Percentiles rank a stretch among this genome's conserved stretches.
Evolutionary conservation across 2,888 invertebrate species (phyloP).

Genomic region (Zele albiditarsus): DNA sequence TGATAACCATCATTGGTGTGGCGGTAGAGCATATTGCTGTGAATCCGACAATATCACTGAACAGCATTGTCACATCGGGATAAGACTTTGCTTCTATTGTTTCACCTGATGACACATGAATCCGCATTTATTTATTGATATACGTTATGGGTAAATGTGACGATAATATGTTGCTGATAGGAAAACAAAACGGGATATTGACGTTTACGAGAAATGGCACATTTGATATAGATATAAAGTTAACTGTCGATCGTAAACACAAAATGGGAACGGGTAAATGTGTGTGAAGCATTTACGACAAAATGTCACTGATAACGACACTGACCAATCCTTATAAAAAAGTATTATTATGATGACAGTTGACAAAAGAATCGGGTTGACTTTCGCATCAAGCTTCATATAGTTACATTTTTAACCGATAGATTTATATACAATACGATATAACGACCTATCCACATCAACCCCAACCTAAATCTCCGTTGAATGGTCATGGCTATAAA

Average conservation of each 20-base stretch:
- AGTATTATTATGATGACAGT: background rate
- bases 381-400: background rate
- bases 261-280: background rate
- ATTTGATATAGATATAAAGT: background rate
- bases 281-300: background rate
- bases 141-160: background rate
- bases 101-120: constrained; percentile 77
- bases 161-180: background rate
- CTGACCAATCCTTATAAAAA: background rate
- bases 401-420: background rate
- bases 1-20: constrained; percentile 96
- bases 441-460: background rate
- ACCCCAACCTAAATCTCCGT: background rate
- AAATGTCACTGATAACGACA: constrained; percentile 3
- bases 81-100: constrained; percentile 94
- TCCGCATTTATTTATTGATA: background rate
- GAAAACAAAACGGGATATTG: background rate
- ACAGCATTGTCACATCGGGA: constrained; percentile 95
- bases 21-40: constrained; percentile 96
- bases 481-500: background rate
- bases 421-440: background rate
- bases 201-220: background rate
- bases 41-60: constrained; percentile 97
- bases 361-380: background rate
- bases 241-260: constrained; percentile 18